Base-by-base conservation (phyloP, 2,797 vertebrate species). In the Anisognathus igniventris region DNA sequence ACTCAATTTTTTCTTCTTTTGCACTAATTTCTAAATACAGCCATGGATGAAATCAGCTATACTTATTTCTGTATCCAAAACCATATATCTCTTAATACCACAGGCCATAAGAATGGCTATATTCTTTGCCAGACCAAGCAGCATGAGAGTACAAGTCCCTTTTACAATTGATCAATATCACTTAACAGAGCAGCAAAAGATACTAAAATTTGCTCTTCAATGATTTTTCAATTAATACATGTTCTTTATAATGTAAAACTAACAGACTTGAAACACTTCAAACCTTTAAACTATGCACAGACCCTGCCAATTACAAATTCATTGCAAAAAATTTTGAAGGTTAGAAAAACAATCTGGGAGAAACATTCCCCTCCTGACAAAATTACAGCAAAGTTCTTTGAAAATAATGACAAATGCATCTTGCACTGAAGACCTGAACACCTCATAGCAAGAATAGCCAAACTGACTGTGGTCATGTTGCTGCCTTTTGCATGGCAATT, bases 271-370 rank as follows among this genome's bases (percentile, higher is more conserved):
- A 95, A 90, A 70, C 28, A 85, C 60, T 95, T 90, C 37, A 93
- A 96, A 88, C 40, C 27, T 78, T 71, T 48, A 68, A 94, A 88
- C 73, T 95, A 91, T 65, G 62, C n/a, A 70, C 37, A 93, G 73
- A 48, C 21, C 9, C 35, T 67, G 82, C 70, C 95, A 95, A 66
- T 90, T 88, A 88, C 10, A 88, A 93, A 93, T 78, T 70, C 13
- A 93, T 61, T 84, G 31, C 82, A 93, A 94, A 91, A 90, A 88
- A 79, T 78, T 94, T 82, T 66, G 44, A 93, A 84, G 51, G 79
- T 80, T 76, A 95, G 44, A 90, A 86, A 93, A 95, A 94, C 66
- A 89, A 75, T 78, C 48, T 70, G 47, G 30, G 44, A 80, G 85
- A 90, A 92, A 39, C 33, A 62, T 75, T 90, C 30, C 31, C 30